Evolutionary conservation across 2,113 vertebrate genomes (phyloP).

Genomic region (Microcebus murinus): DNA sequence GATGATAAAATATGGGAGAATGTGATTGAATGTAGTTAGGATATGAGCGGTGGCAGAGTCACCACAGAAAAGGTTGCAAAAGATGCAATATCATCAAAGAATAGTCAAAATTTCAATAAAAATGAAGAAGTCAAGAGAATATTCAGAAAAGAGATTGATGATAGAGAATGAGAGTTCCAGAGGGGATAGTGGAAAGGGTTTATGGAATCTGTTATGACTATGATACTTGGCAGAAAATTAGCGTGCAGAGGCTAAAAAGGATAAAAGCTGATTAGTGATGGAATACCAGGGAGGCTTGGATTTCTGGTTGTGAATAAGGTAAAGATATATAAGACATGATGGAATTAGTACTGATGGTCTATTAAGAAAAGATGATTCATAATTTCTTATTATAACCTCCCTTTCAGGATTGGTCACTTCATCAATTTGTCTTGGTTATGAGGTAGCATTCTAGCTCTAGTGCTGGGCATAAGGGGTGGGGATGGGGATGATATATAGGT

Average conservation of each 20-base stretch:
- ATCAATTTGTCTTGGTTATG: neutral
- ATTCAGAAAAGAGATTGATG: neutral
- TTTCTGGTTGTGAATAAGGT: neutral
- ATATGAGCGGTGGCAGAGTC: neutral
- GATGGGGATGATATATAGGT: neutral
- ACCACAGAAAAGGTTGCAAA: neutral
- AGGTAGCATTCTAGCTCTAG: neutral
- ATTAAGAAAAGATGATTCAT: neutral
- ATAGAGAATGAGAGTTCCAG: neutral
- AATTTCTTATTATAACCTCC: neutral
- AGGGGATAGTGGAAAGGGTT: neutral
- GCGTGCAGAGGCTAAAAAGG: neutral
- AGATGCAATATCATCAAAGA: neutral
- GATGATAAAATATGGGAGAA: neutral
- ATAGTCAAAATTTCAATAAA: neutral
- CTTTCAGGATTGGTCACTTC: neutral
- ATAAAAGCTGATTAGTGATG: neutral
- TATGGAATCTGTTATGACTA: neutral
- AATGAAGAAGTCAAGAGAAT: neutral
- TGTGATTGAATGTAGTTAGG: neutral
- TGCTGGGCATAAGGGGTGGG: neutral
- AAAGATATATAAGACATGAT: neutral
- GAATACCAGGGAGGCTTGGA: neutral
- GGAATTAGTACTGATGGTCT: neutral
- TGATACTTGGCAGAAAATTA: neutral